phyloP scores from a whole-genome alignment of 2,888 invertebrate genomes.

The Petrolisthes cinctipes region DNA sequence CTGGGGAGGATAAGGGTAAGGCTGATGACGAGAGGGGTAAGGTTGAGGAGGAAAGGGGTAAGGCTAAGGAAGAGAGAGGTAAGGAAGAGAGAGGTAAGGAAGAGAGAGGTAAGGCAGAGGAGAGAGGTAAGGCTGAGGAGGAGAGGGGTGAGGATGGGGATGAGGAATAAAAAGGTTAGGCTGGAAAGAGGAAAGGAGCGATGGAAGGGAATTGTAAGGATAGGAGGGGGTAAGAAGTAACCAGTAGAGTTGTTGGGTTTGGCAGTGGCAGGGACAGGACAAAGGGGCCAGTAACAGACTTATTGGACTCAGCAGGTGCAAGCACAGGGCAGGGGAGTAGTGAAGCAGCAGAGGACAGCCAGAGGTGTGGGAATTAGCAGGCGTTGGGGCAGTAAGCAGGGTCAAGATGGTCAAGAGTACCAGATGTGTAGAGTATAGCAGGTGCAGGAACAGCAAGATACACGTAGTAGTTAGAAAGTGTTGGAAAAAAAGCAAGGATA shows the following conservation, averaged over 20 bases:
- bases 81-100: not conserved
- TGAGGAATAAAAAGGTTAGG: not conserved
- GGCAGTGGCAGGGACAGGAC: not conserved
- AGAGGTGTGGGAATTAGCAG: too few relatives aligned
- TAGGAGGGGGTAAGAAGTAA: not conserved
- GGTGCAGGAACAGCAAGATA: too few relatives aligned
- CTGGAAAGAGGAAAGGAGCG: not conserved
- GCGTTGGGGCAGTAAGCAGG: too few relatives aligned
- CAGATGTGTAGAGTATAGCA: too few relatives aligned
- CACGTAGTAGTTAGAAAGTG: too few relatives aligned
- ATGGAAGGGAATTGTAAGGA: not conserved
- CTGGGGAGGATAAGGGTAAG: not conserved
- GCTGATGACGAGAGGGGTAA: not conserved
- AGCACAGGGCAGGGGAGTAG: too few relatives aligned
- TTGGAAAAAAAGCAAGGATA: too few relatives aligned
- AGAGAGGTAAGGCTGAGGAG: not conserved
- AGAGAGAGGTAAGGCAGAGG: not conserved
- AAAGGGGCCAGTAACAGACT: too few relatives aligned
- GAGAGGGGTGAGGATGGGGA: not conserved
- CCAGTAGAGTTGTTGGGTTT: not conserved
- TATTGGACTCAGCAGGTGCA: too few relatives aligned
- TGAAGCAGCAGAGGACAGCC: too few relatives aligned
- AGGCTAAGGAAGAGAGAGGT: not conserved
- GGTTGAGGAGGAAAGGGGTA: not conserved
- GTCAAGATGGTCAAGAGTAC: too few relatives aligned